Conservation (phyloP, 2,113 vertebrate genomes). For the Microcebus murinus region DNA sequence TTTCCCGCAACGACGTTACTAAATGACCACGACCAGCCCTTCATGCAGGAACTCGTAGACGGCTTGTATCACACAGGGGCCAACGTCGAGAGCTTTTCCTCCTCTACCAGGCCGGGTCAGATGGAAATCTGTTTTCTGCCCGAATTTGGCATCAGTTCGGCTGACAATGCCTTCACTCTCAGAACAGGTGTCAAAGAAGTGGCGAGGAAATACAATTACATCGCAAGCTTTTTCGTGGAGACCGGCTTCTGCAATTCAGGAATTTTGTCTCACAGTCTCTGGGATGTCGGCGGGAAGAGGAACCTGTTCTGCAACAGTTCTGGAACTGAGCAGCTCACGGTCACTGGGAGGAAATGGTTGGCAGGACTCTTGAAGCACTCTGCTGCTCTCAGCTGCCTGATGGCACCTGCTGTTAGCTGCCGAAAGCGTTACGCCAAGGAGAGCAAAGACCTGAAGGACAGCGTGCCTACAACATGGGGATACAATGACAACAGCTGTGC, state of each 20-base stretch:
- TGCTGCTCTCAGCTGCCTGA: slow-evolving; percentile 93
- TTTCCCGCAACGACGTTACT: slow-evolving; percentile 93
- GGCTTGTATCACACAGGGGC: slow-evolving; percentile 94
- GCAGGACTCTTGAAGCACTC: slow-evolving; percentile 92
- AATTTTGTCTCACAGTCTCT: slow-evolving; percentile 92
- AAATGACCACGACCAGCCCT: slow-evolving; percentile 92
- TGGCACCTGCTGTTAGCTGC: slow-evolving; percentile 91
- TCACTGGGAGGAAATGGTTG: slow-evolving; percentile 92
- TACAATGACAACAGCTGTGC: slow-evolving; percentile 93
- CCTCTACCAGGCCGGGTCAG: slow-evolving; percentile 92
- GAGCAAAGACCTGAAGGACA: slow-evolving; percentile 88
- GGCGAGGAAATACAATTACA: slow-evolving; percentile 92
- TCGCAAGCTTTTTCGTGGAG: slow-evolving; percentile 93
- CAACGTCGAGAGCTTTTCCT: slow-evolving; percentile 94
- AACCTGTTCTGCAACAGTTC: slow-evolving; percentile 88
- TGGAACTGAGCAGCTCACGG: slow-evolving; percentile 84
- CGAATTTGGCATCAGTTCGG: slow-evolving; percentile 91
- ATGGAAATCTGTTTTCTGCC: slow-evolving; percentile 95
- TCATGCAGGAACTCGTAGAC: slow-evolving; percentile 94
- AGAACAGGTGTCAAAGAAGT: slow-evolving; percentile 95
- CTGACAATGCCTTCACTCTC: slow-evolving; percentile 95
- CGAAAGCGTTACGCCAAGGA: slow-evolving; percentile 89
- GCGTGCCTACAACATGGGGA: slow-evolving; percentile 89
- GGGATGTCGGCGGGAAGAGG: slow-evolving; percentile 89
- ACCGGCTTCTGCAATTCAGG: slow-evolving; percentile 91